Evolutionary conservation across 2,797 vertebrate species (phyloP).

Genomic region (Apogon hyalosoma): DNA sequence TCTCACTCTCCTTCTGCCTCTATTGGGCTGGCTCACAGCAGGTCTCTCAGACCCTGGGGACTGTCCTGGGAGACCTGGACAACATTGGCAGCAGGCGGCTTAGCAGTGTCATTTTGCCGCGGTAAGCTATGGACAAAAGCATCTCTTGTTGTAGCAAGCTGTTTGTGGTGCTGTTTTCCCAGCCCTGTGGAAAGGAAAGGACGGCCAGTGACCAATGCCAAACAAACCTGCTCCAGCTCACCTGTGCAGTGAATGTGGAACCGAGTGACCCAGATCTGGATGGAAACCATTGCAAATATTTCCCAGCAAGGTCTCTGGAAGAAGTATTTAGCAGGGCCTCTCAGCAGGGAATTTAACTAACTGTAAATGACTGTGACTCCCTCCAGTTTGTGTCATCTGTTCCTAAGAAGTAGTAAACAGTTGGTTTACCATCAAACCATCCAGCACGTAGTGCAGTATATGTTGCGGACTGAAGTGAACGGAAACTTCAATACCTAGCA

Average conservation of each 20-base stretch:
- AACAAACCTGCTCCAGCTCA: slow-evolving; percentile 85
- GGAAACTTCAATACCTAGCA: slow-evolving; percentile 33
- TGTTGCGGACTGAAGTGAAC: slow-evolving; percentile 42
- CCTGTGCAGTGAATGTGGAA: slow-evolving; percentile 82
- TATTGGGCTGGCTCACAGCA: slow-evolving; percentile 66
- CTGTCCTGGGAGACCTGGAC: slow-evolving; percentile 75
- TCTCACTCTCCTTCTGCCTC: slow-evolving; percentile 72
- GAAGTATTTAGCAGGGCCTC: slow-evolving; percentile 75
- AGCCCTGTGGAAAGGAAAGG: slow-evolving; percentile 81
- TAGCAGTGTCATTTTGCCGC: slow-evolving; percentile 73
- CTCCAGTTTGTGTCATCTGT: slow-evolving; percentile 79
- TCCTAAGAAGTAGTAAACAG: slow-evolving; percentile 77
- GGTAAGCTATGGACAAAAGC: slow-evolving; percentile 76
- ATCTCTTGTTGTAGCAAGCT: slow-evolving; percentile 80
- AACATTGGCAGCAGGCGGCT: slow-evolving; percentile 72
- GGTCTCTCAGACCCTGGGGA: slow-evolving; percentile 63
- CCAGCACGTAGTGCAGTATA: slow-evolving; percentile 33
- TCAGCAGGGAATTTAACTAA: slow-evolving; percentile 78
- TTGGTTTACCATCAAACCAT: slow-evolving; percentile 63
- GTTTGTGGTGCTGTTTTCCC: slow-evolving; percentile 79
- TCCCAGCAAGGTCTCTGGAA: slow-evolving; percentile 81
- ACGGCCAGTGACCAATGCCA: slow-evolving; percentile 79
- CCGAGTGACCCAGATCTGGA: slow-evolving; percentile 82
- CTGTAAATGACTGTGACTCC: slow-evolving; percentile 80
- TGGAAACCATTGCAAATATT: slow-evolving; percentile 86